Conservation (phyloP, 2,797 vertebrate species). For the Chrysocyon brachyurus region DNA sequence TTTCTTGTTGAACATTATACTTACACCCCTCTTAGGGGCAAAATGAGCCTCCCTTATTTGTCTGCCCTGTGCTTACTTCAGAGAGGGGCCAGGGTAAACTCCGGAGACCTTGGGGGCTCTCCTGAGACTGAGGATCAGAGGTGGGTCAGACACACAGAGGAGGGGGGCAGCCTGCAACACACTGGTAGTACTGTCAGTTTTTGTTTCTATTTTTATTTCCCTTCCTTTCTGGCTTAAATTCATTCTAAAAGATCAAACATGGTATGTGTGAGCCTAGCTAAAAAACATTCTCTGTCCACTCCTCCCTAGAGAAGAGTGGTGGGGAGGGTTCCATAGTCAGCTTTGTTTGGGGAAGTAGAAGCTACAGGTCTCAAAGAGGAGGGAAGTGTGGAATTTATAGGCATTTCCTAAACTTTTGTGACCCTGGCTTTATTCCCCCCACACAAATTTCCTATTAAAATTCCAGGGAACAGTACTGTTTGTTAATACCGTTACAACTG, state of each 20-base stretch:
- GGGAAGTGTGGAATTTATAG: not conserved
- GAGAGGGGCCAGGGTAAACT: not conserved
- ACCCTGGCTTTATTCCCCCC: not conserved
- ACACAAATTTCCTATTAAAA: constrained; percentile 24
- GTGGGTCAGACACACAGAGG: not conserved
- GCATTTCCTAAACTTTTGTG: constrained; percentile 42
- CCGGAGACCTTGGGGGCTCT: not conserved
- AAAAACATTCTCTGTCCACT: constrained; percentile 6
- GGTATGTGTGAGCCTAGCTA: constrained; percentile 4
- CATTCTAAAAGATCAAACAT: constrained; percentile 21
- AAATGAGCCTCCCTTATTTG: not conserved
- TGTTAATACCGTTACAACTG: not conserved
- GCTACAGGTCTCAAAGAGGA: not conserved
- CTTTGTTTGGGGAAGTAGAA: constrained; percentile 32
- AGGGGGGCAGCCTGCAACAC: not conserved
- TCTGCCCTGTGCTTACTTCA: not conserved
- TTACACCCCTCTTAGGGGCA: not conserved
- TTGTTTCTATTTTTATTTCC: constrained; percentile 43
- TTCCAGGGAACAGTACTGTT: constrained; percentile 37
- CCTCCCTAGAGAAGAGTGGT: not conserved
- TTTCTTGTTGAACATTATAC: not conserved
- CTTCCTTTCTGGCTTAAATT: not conserved
- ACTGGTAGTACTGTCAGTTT: not conserved
- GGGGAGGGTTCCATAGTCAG: not conserved
- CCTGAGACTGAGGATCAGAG: not conserved